Evolutionary conservation across 1,140 invertebrate genomes (phyloP), one percentile per base, ranked within the genome.

Genomic region (Anagrus nilaparvatae): DNA sequence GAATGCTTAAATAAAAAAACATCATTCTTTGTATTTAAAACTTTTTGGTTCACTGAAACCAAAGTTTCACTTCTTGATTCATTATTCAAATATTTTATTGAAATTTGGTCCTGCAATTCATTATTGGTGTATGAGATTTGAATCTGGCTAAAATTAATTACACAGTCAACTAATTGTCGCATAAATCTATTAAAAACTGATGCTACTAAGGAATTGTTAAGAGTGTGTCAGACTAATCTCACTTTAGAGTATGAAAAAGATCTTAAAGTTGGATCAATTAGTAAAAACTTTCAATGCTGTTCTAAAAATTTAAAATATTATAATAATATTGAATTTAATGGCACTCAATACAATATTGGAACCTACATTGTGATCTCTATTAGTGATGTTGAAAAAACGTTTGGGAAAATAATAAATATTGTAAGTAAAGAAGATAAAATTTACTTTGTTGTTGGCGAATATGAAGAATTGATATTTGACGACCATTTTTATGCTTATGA

Each of bases 91-190:
- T 17, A 34, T 47, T 23, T 20, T 46, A 16, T n/a, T 37, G 8
- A 10, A 14, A 2, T 27, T 32, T 28, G 44, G 44, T 20, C 44
- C 44, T 9, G 10, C 17, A 4, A 18, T 35, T 2, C 5, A 32
- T 33, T 46, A 37, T 18, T 46, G 34, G 39, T 5, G 25, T n/a
- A 46, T 46, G 44, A 31, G 44, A 13, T 46, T 37, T 23, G 44
- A 46, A 23, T 46, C 44, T 3, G 23, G 19, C 31, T 39, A 41
- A 41, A 42, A 38, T 25, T 12, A 1, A 38, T 18, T 4, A 33
- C 35, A 27, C 13, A 37, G 20, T 38, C 28, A 5, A 38, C 33
- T 16, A 39, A 23, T 28, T 28, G 29, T 8, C 33, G 17, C 19
- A 44, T 28, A 39, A 44, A 44, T 35, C 29, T 40, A 12, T 19